A percentile compares a stretch with the other conserved stretches of the same genome.
These are phyloP conservation scores for Mesoclemmys tuberculata DNA, from an alignment of 2,113 vertebrate species.

Conservation along the genomic window DNA sequence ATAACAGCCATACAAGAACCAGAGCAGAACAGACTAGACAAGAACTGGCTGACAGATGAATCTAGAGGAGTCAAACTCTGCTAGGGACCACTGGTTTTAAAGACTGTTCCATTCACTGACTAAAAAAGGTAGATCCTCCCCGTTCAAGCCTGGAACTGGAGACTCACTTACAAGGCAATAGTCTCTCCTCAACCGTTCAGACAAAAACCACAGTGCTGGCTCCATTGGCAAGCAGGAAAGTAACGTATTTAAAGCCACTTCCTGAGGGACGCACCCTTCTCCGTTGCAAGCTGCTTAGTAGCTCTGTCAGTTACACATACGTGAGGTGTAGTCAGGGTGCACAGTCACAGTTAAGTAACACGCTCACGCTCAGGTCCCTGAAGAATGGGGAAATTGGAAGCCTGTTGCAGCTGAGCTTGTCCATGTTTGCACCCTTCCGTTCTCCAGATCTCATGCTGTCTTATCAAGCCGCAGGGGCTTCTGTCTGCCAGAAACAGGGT, in stretches of 20 bases:
- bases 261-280: background rate
- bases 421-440: background rate
- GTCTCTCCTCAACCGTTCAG: background rate
- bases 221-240: background rate
- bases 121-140: background rate
- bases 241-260: background rate
- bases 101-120: accelerated
- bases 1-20: background rate
- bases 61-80: background rate
- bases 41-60: background rate
- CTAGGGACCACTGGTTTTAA: background rate
- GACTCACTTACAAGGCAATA: background rate
- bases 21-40: background rate
- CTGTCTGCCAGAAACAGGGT: background rate
- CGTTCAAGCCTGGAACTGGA: background rate
- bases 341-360: background rate
- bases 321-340: background rate
- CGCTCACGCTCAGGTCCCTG: background rate
- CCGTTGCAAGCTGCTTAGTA: background rate
- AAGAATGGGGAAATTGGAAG: too few species aligned
- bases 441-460: background rate
- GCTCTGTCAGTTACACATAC: background rate
- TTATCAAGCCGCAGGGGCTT: background rate
- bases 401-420: background rate
- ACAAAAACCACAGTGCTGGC: background rate